phyloP scores from a whole-genome alignment of 1,140 invertebrate genomes.

The Drosophila mauritiana region DNA sequence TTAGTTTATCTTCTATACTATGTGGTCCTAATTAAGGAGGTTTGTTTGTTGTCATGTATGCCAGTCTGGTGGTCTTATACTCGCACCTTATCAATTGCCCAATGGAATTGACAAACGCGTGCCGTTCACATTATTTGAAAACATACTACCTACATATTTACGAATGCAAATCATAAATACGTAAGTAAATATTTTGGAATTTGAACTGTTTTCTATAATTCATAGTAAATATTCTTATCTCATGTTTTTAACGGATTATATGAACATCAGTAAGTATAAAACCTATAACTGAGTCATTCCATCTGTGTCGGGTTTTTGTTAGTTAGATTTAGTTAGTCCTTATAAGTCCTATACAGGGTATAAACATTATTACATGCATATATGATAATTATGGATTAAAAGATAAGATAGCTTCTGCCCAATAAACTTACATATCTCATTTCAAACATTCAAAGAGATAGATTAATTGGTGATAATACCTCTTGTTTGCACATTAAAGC shows the following conservation, averaged over 20 bases:
- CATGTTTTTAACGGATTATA: background rate
- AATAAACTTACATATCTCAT: background rate
- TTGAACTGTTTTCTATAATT: conserved; percentile 30
- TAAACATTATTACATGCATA: too few relatives aligned
- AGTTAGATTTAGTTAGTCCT: background rate
- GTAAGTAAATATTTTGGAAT: conserved; percentile 33
- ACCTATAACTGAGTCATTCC: conserved; percentile 9
- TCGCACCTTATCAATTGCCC: conserved; percentile 51
- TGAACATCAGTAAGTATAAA: background rate
- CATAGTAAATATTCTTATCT: conserved; percentile 19
- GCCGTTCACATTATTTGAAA: conserved; percentile 12
- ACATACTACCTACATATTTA: background rate
- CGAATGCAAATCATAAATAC: background rate
- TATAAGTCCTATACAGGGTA: too few relatives aligned
- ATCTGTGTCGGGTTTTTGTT: conserved; percentile 8
- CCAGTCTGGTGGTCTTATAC: background rate
- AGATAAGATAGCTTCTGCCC: background rate
- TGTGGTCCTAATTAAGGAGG: background rate
- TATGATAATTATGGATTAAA: background rate
- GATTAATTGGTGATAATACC: background rate
- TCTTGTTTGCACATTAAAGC: background rate
- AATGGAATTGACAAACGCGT: conserved; percentile 42
- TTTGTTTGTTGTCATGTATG: conserved; percentile 1
- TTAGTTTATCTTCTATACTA: conserved; percentile 40
- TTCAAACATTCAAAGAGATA: background rate